These are phyloP conservation scores for Abramis brama DNA, from an alignment of 2,113 vertebrate genomes.

Conservation along the genomic window DNA sequence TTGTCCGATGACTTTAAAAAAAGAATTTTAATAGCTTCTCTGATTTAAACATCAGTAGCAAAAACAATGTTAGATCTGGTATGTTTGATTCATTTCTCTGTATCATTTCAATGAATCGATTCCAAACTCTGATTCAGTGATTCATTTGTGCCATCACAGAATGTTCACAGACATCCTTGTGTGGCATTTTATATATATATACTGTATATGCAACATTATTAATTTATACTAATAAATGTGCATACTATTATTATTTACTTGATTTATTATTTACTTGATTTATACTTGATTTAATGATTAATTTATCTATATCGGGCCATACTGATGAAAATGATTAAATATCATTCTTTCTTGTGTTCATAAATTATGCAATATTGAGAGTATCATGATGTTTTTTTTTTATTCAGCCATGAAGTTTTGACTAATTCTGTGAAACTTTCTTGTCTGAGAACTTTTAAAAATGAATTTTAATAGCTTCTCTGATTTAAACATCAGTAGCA, in stretches of 20 bases:
- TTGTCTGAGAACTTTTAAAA: neutral
- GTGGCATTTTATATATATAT: neutral
- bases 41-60: neutral
- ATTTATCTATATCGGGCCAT: neutral
- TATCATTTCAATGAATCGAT: neutral
- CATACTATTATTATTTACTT: too few relatives aligned
- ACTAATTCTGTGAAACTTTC: neutral
- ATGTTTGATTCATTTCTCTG: neutral
- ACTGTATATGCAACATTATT: too few relatives aligned
- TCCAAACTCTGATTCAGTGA: neutral
- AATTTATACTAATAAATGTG: too few relatives aligned
- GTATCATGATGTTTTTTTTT: neutral
- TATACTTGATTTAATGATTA: too few relatives aligned
- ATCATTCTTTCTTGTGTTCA: neutral
- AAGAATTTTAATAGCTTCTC: neutral
- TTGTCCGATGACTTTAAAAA: neutral
- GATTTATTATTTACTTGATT: too few relatives aligned
- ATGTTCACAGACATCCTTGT: neutral
- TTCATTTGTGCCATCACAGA: neutral
- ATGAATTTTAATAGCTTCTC: neutral
- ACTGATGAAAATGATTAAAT: neutral
- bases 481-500: neutral
- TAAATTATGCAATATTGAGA: too few relatives aligned
- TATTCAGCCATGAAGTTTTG: neutral
- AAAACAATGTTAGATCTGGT: neutral